These are phyloP conservation scores for Caenorhabditis macrosperma DNA, from an alignment of 2,888 invertebrate genomes.

Conservation along the genomic window DNA sequence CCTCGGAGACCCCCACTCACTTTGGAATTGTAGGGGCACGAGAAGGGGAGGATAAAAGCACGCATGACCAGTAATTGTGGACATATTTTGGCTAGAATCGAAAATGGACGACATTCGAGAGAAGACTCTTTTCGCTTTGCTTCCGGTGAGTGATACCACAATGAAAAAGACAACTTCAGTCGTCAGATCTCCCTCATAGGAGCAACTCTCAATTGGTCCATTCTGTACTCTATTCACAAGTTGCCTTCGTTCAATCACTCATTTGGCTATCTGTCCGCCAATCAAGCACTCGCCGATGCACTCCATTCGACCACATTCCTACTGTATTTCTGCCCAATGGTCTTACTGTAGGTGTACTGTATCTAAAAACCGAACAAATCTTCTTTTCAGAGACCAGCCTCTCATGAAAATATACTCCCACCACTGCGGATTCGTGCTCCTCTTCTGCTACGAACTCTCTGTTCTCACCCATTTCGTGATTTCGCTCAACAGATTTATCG, in stretches of 20 bases:
- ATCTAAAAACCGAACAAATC: too few species aligned
- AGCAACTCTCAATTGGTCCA: constrained; percentile 49
- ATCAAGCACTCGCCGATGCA: constrained; percentile 57
- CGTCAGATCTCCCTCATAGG: constrained; percentile 55
- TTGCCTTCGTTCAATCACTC: constrained; percentile 56
- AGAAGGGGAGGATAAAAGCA: too few species aligned
- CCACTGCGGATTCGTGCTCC: constrained; percentile 52
- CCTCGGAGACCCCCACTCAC: too few species aligned
- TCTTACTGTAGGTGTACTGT: constrained; percentile 60
- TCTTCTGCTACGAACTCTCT: constrained; percentile 58
- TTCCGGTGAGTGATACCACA: too few species aligned
- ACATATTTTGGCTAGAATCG: too few species aligned
- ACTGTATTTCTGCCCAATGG: constrained; percentile 60
- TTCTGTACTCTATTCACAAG: constrained; percentile 42
- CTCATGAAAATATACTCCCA: constrained; percentile 31
- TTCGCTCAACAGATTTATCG: constrained; percentile 50
- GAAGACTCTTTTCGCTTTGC: neutral
- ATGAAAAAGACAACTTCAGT: too few species aligned
- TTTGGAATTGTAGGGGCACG: too few species aligned
- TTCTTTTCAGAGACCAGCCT: constrained; percentile 29
- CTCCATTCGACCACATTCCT: constrained; percentile 55
- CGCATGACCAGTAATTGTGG: too few species aligned
- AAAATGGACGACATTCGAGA: neutral
- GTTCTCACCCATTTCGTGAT: constrained; percentile 57
- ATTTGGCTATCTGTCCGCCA: constrained; percentile 56